Conservation (phyloP, 2,113 vertebrate genomes). For the Petrocephalus zakoni region DNA sequence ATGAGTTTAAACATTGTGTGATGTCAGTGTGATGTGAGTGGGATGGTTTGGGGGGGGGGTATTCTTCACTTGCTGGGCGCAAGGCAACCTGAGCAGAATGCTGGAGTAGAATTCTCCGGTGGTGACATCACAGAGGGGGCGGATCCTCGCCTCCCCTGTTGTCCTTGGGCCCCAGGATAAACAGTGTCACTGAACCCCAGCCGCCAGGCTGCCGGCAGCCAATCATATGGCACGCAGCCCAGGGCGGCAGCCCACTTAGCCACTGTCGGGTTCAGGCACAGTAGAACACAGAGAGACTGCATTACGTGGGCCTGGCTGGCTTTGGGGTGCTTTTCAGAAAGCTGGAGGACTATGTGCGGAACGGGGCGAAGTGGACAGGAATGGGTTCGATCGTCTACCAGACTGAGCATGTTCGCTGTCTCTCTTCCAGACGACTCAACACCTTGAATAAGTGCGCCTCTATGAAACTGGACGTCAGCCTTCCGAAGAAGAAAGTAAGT, state of each 20-base stretch:
- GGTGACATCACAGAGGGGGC: slow-evolving; percentile 8
- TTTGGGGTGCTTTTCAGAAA: background rate
- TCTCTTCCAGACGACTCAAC: slow-evolving; percentile 82
- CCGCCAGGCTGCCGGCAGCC: background rate
- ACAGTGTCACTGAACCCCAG: background rate
- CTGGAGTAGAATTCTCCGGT: background rate
- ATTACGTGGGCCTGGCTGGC: background rate
- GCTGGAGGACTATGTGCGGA: background rate
- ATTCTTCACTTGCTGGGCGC: background rate
- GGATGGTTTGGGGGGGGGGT: background rate
- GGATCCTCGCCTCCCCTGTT: background rate
- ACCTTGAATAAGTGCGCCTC: slow-evolving; percentile 97
- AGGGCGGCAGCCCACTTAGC: background rate
- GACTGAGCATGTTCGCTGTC: slow-evolving; percentile 32
- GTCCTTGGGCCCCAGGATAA: slow-evolving; percentile 8
- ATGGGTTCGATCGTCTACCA: background rate
- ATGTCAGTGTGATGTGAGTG: background rate
- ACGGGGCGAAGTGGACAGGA: background rate
- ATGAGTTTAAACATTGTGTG: background rate
- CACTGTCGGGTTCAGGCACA: background rate
- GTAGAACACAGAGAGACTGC: slow-evolving; percentile 1
- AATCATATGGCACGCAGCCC: background rate
- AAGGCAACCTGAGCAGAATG: background rate
- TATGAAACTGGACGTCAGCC: slow-evolving; percentile 96
- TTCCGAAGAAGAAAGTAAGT: slow-evolving; percentile 92